Evolutionary conservation across 2,113 vertebrate species (phyloP).

Genomic region (Bambusicola thoracicus): DNA sequence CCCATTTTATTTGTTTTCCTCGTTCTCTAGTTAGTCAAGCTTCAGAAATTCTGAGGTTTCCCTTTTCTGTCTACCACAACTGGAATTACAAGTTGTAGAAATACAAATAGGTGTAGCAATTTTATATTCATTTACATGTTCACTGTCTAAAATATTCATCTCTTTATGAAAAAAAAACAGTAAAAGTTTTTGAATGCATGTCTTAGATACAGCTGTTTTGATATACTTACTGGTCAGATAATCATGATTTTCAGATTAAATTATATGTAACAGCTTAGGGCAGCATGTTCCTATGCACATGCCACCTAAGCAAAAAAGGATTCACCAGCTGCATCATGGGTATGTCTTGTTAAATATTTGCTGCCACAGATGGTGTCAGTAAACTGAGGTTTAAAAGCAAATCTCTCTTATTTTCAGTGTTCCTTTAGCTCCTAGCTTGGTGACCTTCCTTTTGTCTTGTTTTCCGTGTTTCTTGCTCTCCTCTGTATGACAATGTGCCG

Average conservation of each 20-base stretch:
- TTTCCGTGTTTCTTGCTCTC: background rate
- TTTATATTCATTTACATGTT: background rate
- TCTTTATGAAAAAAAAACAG: background rate
- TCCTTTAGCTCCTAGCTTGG: background rate
- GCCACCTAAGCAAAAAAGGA: background rate
- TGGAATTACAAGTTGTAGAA: background rate
- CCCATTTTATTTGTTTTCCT: background rate
- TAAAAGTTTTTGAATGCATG: background rate
- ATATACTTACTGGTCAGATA: background rate
- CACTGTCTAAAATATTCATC: background rate
- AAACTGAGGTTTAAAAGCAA: slow-evolving; percentile 8
- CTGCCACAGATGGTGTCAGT: background rate
- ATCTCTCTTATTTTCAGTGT: background rate
- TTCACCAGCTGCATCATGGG: background rate
- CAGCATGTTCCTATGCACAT: background rate
- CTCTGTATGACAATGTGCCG: background rate
- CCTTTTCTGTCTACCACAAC: background rate
- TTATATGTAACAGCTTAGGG: background rate
- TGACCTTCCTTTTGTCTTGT: slow-evolving; percentile 17
- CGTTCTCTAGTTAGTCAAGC: background rate
- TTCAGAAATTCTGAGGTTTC: background rate
- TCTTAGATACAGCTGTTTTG: background rate
- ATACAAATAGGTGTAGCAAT: background rate
- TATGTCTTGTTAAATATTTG: slow-evolving; percentile 4
- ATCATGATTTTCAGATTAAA: background rate